These are phyloP conservation scores for Autographa gamma DNA, from an alignment of 2,888 invertebrate genomes.

Conservation along the genomic window DNA sequence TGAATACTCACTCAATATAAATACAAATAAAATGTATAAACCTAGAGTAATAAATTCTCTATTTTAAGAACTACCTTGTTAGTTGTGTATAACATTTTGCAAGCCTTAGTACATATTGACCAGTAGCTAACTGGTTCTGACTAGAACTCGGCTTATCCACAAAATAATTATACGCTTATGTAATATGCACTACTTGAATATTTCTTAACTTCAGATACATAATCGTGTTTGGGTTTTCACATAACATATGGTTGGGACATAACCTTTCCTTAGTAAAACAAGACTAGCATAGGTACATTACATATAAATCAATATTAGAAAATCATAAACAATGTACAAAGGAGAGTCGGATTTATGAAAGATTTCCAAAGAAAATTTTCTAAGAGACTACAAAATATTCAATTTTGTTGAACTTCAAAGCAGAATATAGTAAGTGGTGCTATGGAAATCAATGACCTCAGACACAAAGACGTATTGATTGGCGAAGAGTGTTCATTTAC, in stretches of 20 bases:
- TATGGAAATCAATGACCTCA: constrained; percentile 1
- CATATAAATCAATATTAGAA: background rate
- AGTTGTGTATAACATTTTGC: background rate
- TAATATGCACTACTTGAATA: background rate
- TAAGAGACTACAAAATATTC: background rate
- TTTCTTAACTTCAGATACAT: background rate
- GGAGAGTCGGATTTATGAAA: no score
- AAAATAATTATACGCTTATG: constrained; percentile 18
- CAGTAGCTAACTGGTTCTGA: constrained; percentile 16
- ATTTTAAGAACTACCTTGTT: background rate
- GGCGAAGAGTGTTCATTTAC: constrained; percentile 1
- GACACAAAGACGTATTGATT: background rate
- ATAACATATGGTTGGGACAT: background rate
- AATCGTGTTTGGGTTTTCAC: background rate
- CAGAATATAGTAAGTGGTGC: background rate
- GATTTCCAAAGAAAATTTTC: no score
- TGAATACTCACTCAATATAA: background rate
- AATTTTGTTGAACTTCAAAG: background rate
- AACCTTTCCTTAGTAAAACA: background rate
- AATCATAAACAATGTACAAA: no score
- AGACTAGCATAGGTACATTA: no score
- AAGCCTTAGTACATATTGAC: constrained; percentile 26
- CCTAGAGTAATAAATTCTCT: background rate
- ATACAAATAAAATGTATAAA: background rate
- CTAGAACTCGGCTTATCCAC: constrained; percentile 14